These are phyloP conservation scores for Oryzias javanicus DNA, from an alignment of 2,113 vertebrate genomes.

Conservation along the genomic window DNA sequence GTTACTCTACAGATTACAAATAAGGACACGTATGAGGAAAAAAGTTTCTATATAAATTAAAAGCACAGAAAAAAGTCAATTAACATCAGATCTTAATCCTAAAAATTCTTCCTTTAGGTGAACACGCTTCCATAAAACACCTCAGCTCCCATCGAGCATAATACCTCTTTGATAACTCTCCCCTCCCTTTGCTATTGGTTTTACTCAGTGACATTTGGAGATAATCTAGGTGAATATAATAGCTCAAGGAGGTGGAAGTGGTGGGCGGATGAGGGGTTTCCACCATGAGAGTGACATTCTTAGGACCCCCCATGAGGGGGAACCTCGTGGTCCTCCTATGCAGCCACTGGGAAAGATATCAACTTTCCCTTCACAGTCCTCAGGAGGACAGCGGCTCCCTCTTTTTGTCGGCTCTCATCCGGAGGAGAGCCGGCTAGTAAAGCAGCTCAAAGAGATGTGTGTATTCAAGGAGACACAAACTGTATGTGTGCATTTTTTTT, in stretches of 20 bases:
- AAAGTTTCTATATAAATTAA: no score
- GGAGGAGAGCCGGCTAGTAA: slow-evolving; percentile 21
- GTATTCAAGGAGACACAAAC: not conserved
- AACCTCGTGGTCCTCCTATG: slow-evolving; percentile 44
- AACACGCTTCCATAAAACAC: not conserved
- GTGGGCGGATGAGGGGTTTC: slow-evolving; percentile 20
- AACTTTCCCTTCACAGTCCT: slow-evolving; percentile 45
- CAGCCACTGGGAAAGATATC: slow-evolving; percentile 52
- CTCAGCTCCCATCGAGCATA: slow-evolving; percentile 21
- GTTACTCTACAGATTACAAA: no score
- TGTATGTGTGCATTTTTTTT: not conserved
- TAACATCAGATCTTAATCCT: not conserved
- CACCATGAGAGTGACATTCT: slow-evolving; percentile 55
- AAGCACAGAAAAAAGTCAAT: no score
- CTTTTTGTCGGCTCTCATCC: slow-evolving; percentile 8
- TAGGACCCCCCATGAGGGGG: slow-evolving; percentile 53
- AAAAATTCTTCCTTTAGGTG: no score
- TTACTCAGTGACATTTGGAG: slow-evolving; percentile 60
- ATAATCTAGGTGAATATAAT: slow-evolving; percentile 51
- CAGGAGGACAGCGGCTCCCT: slow-evolving; percentile 22
- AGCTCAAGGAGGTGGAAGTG: slow-evolving; percentile 19
- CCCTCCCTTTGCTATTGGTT: slow-evolving; percentile 36
- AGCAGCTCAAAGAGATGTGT: slow-evolving; percentile 15
- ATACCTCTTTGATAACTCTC: slow-evolving; percentile 31
- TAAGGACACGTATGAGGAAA: no score